Percentiles rank a stretch among this genome's conserved stretches.
These are phyloP conservation scores for Leucoraja erinaceus DNA, from an alignment of 2,113 vertebrate species.

Conservation along the genomic window DNA sequence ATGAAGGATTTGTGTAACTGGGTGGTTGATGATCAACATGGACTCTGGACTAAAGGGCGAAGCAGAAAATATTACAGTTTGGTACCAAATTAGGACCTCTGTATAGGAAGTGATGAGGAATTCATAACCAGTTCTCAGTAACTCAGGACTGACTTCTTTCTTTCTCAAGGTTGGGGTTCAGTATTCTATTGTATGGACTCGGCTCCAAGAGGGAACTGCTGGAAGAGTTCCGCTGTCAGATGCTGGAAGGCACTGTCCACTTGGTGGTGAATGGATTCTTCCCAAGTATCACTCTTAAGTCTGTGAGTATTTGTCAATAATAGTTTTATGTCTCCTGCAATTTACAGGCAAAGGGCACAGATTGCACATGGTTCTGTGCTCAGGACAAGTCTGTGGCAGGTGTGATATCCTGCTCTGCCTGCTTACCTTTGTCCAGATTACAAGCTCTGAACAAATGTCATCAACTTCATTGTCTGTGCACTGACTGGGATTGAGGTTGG, in stretches of 20 bases:
- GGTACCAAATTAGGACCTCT: too few species aligned
- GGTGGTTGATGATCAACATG: too few species aligned
- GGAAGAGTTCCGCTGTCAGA: slow-evolving; percentile 75
- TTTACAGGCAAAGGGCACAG: neutral
- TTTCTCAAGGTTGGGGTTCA: slow-evolving; percentile 76
- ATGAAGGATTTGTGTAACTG: too few species aligned
- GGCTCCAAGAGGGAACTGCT: slow-evolving; percentile 86
- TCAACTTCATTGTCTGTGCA: neutral
- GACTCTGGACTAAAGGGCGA: too few species aligned
- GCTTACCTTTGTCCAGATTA: neutral
- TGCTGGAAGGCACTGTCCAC: slow-evolving; percentile 71
- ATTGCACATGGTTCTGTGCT: too few species aligned
- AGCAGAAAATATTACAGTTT: too few species aligned
- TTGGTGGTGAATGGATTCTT: slow-evolving; percentile 95
- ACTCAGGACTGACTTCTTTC: neutral
- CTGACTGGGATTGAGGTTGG: neutral
- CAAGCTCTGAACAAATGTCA: neutral
- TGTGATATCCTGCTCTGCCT: too few species aligned
- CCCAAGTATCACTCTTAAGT: slow-evolving; percentile 86
- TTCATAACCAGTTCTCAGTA: neutral
- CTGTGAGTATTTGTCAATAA: slow-evolving; percentile 60
- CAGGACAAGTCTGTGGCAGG: too few species aligned
- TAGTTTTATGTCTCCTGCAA: too few species aligned
- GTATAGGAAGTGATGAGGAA: neutral
- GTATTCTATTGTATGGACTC: slow-evolving; percentile 83